phyloP scores from a whole-genome alignment of 2,888 invertebrate genomes.

The Amphipoea oculea region DNA sequence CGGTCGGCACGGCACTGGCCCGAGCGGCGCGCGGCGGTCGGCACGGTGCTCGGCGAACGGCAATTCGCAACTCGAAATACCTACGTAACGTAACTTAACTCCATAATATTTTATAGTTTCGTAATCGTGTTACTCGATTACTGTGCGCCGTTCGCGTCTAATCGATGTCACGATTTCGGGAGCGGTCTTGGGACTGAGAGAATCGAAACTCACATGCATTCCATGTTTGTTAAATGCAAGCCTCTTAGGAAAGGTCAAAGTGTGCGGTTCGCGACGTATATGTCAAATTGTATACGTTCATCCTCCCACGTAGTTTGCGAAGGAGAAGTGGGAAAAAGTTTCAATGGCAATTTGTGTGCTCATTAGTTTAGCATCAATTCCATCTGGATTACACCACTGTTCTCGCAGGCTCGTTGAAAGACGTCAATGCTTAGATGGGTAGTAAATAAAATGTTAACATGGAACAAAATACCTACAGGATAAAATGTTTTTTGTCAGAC shows the following conservation, averaged over 20 bases:
- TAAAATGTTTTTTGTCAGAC: background rate
- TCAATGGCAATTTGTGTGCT: slow-evolving; percentile 37
- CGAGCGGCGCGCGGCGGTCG: slow-evolving; percentile 60
- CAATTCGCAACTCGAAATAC: slow-evolving; percentile 84
- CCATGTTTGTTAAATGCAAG: slow-evolving; percentile 68
- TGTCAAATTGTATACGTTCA: slow-evolving; percentile 31
- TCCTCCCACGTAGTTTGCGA: slow-evolving; percentile 47
- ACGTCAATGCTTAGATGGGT: slow-evolving; percentile 23
- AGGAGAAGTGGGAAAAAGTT: slow-evolving; percentile 42
- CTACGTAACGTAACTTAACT: slow-evolving; percentile 87
- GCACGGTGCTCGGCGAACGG: slow-evolving; percentile 74
- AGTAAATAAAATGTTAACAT: slow-evolving; percentile 10
- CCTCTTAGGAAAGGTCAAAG: slow-evolving; percentile 70
- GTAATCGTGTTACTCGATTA: slow-evolving; percentile 88
- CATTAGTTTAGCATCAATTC: slow-evolving; percentile 49
- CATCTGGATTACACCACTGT: slow-evolving; percentile 15
- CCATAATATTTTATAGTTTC: slow-evolving; percentile 89
- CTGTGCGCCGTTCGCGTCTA: slow-evolving; percentile 83
- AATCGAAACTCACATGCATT: slow-evolving; percentile 72
- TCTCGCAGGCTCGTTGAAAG: background rate
- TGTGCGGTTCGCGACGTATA: slow-evolving; percentile 46
- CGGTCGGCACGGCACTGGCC: slow-evolving; percentile 78
- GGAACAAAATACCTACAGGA: background rate
- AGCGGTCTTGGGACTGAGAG: slow-evolving; percentile 76
- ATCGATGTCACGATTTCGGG: slow-evolving; percentile 88